phyloP scores from a whole-genome alignment of 2,797 vertebrate species.

The Cuniculus paca region DNA sequence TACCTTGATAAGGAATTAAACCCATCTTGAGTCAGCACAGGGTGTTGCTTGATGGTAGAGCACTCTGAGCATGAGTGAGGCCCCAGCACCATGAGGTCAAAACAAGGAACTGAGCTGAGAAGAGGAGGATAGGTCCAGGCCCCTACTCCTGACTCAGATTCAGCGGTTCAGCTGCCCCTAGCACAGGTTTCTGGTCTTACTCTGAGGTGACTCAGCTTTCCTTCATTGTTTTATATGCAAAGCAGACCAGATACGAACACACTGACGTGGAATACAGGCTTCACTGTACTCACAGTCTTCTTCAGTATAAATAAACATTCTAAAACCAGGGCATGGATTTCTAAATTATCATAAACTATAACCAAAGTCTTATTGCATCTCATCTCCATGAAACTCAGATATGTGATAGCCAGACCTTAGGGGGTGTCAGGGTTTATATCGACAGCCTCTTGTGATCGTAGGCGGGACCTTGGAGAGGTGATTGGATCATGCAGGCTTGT shows the following conservation, averaged over 20 bases:
- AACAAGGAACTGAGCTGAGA: not conserved
- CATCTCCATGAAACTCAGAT: not conserved
- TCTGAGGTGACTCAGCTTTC: not conserved
- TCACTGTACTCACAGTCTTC: not conserved
- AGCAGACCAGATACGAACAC: not conserved
- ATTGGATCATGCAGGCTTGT: too few relatives aligned
- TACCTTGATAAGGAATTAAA: not conserved
- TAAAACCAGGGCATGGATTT: not conserved
- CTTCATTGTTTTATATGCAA: not conserved
- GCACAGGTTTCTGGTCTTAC: not conserved
- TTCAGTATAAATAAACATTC: conserved; percentile 20
- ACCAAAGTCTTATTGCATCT: not conserved
- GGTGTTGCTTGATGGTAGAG: not conserved
- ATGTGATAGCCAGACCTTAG: not conserved
- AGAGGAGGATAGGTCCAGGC: not conserved
- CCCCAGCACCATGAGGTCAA: too few relatives aligned
- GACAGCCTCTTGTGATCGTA: not conserved
- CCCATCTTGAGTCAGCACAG: not conserved
- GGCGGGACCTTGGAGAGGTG: not conserved
- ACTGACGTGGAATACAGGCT: not conserved
- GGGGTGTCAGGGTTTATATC: not conserved
- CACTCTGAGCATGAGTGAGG: not conserved
- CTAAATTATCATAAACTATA: conserved; percentile 8
- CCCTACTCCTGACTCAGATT: too few relatives aligned
- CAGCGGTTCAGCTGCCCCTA: not conserved